phyloP scores from a whole-genome alignment of 1,140 invertebrate species.

The Tribolium madens region DNA sequence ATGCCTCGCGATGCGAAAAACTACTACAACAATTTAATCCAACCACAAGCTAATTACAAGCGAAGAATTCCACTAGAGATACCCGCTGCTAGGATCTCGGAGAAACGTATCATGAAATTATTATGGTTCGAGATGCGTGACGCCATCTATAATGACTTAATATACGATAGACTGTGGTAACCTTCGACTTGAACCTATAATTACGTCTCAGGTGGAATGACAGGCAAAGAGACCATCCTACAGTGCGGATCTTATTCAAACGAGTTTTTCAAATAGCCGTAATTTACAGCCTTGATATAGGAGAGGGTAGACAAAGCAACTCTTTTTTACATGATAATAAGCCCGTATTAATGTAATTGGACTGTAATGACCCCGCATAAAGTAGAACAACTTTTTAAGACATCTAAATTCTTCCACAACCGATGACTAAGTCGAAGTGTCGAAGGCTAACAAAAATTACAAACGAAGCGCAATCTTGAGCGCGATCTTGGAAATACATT shows the following conservation, averaged over 20 bases:
- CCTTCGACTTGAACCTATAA: conserved; percentile 40
- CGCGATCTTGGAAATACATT: too few species aligned
- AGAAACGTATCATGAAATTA: conserved; percentile 29
- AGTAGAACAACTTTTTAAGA: too few species aligned
- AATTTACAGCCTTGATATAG: conserved; percentile 10
- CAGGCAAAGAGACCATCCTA: conserved; percentile 21
- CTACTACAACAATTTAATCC: neutral
- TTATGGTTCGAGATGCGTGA: conserved; percentile 24
- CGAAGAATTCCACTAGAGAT: neutral
- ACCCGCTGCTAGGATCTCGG: neutral
- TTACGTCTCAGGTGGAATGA: conserved; percentile 42
- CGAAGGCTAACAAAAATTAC: too few species aligned
- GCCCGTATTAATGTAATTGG: neutral
- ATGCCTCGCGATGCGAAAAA: neutral
- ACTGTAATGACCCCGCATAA: too few species aligned
- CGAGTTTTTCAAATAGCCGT: conserved; percentile 23
- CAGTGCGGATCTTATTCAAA: conserved; percentile 30
- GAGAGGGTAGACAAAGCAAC: neutral
- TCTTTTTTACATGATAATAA: conserved; percentile 6
- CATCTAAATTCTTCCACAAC: too few species aligned
- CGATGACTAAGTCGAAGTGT: too few species aligned
- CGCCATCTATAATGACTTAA: conserved; percentile 45
- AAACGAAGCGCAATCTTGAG: too few species aligned
- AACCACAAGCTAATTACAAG: neutral
- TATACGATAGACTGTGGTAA: conserved; percentile 19